Evolutionary conservation across 1,140 invertebrate genomes (phyloP).

Genomic region (Drosophila tristis): DNA sequence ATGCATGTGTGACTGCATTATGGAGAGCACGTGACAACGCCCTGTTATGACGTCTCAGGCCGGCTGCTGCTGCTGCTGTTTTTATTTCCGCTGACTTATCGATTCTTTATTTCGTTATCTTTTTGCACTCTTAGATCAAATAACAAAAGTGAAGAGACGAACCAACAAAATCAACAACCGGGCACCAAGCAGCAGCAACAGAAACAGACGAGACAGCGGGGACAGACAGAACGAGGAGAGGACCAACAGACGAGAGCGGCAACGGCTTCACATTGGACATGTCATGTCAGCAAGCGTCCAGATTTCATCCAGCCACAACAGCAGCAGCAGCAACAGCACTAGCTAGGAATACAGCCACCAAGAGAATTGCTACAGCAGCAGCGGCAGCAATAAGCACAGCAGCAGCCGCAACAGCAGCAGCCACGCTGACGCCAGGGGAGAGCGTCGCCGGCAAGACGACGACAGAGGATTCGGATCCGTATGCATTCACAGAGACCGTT

Average conservation of each 20-base stretch:
- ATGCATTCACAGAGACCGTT: slow-evolving; percentile 83
- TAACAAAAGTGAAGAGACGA: slow-evolving; percentile 13
- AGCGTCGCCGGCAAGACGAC: slow-evolving; percentile 68
- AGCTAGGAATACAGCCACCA: slow-evolving; percentile 56
- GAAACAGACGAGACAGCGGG: slow-evolving; percentile 12
- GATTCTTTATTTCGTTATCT: slow-evolving; percentile 23
- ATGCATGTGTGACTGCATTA: slow-evolving; percentile 45
- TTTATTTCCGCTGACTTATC: slow-evolving; percentile 44
- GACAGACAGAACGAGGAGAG: slow-evolving; percentile 19
- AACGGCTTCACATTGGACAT: slow-evolving; percentile 81
- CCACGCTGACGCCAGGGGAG: slow-evolving; percentile 57
- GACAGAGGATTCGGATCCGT: slow-evolving; percentile 83
- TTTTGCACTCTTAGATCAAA: slow-evolving; percentile 57
- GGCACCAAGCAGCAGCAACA: no score
- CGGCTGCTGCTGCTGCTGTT: slow-evolving; percentile 12
- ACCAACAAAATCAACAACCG: no score
- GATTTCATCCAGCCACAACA: slow-evolving; percentile 61
- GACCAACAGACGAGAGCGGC: slow-evolving; percentile 37
- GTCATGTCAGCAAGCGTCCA: slow-evolving; percentile 84
- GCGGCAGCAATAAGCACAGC: slow-evolving; percentile 14
- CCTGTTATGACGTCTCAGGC: slow-evolving; percentile 38
- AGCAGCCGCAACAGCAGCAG: slow-evolving; percentile 32
- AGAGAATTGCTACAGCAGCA: slow-evolving; percentile 46
- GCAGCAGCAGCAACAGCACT: slow-evolving; percentile 52
- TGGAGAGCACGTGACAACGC: slow-evolving; percentile 74